Evolutionary conservation across 2,888 invertebrate genomes (phyloP).

Genomic region (Lasioglossum figueresi): DNA sequence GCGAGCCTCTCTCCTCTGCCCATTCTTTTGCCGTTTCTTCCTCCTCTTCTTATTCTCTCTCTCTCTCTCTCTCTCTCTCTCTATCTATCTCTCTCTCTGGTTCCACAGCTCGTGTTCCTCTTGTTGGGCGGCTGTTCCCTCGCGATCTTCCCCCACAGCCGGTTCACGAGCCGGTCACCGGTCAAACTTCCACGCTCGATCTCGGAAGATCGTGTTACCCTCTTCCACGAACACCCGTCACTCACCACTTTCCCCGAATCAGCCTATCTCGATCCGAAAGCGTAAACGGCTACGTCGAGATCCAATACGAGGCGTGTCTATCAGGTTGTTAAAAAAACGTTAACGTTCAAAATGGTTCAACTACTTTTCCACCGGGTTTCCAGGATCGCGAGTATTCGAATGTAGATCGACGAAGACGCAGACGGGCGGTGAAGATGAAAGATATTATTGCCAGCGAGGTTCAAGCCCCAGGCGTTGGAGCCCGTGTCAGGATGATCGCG

Average conservation of each 20-base stretch:
- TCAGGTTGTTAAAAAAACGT: too few relatives aligned
- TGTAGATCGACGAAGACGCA: not conserved
- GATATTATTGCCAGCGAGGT: conserved; percentile 63
- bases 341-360: not conserved
- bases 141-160: conserved; percentile 40
- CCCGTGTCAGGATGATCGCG: conserved; percentile 73
- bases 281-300: not conserved
- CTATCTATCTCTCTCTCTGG: conserved; percentile 31
- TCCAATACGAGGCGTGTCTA: not conserved
- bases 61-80: conserved; percentile 31
- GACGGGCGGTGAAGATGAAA: conserved; percentile 69
- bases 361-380: not conserved
- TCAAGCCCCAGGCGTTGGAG: conserved; percentile 73
- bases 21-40: conserved; percentile 56
- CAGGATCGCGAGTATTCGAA: not conserved
- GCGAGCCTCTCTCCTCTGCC: conserved; percentile 68
- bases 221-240: conserved; percentile 39
- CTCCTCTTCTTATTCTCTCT: conserved; percentile 30
- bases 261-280: not conserved
- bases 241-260: conserved; percentile 38
- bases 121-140: conserved; percentile 56
- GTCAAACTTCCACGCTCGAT: conserved; percentile 59
- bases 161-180: conserved; percentile 58
- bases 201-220: conserved; percentile 50
- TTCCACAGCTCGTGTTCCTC: conserved; percentile 56